These are phyloP conservation scores for Entosphenus tridentatus DNA, from an alignment of 2,113 vertebrate species.

Conservation along the genomic window DNA sequence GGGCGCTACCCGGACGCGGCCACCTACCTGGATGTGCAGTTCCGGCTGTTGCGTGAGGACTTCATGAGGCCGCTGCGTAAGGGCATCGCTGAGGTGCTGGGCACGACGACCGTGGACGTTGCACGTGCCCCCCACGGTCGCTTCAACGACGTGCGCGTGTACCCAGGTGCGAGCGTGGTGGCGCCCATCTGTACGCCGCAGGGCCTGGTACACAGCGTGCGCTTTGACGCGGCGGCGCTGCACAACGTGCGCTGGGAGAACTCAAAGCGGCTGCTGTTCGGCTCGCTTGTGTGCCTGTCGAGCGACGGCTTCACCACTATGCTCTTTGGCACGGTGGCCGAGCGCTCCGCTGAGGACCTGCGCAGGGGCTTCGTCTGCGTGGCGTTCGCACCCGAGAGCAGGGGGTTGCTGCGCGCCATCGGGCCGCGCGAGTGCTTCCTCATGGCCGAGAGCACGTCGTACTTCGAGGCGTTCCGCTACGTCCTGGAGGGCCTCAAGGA, in stretches of 20 bases:
- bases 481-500: constrained; percentile 64
- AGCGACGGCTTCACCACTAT: constrained; percentile 57
- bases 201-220: constrained; percentile 44
- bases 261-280: constrained; percentile 60
- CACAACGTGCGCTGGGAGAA: constrained; percentile 54
- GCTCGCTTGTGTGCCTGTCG: constrained; percentile 69
- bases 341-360: constrained; percentile 31
- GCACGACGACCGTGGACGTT: constrained; percentile 22
- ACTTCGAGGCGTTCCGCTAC: constrained; percentile 72
- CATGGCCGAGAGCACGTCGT: constrained; percentile 79
- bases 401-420: constrained; percentile 18
- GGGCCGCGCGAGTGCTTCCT: constrained; percentile 14
- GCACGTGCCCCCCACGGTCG: constrained; percentile 16
- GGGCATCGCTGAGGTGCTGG: constrained; percentile 45
- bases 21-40: constrained; percentile 70
- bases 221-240: constrained; percentile 43
- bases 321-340: constrained; percentile 57
- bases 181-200: constrained; percentile 29
- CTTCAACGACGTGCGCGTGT: constrained; percentile 58
- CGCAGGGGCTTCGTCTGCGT: constrained; percentile 34
- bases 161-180: constrained; percentile 37
- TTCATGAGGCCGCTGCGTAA: constrained; percentile 64
- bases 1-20: constrained; percentile 34
- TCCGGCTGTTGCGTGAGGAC: constrained; percentile 71
- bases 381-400: constrained; percentile 42